Conservation (phyloP, 2,113 vertebrate species). For the Cairina moschata region DNA sequence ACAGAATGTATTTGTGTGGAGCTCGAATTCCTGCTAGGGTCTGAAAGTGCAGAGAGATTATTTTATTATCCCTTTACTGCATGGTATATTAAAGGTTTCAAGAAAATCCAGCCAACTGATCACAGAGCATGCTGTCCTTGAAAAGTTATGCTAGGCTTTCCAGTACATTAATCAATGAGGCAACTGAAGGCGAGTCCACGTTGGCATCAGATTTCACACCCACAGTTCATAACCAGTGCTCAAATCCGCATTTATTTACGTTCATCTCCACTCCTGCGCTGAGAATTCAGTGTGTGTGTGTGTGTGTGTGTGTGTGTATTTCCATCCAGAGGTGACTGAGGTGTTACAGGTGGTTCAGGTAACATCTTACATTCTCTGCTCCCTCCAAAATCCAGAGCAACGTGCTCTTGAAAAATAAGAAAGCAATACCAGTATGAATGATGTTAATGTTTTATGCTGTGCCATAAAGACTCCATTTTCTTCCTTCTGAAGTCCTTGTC, state of each 20-base stretch:
- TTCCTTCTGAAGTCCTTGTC: not conserved
- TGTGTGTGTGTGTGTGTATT: not conserved
- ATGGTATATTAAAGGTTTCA: constrained; percentile 29
- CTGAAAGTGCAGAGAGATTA: constrained; percentile 25
- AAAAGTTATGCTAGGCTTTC: not conserved
- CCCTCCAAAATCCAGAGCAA: not conserved
- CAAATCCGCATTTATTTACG: not conserved
- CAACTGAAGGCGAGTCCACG: not conserved
- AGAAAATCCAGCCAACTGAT: constrained; percentile 45
- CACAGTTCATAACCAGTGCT: not conserved
- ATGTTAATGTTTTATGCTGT: not conserved
- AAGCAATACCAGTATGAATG: not conserved
- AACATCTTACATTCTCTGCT: not conserved
- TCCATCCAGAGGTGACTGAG: not conserved
- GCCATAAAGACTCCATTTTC: not conserved
- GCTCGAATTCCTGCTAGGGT: not conserved
- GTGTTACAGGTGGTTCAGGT: not conserved
- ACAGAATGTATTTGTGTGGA: not conserved
- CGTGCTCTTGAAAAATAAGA: not conserved
- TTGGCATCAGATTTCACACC: not conserved
- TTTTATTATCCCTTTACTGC: constrained; percentile 50
- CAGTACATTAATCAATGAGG: not conserved
- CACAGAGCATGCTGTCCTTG: constrained; percentile 30
- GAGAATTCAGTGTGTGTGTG: not conserved
- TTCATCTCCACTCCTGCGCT: not conserved